phyloP scores from a whole-genome alignment of 92 coral and sea anemone genomes.

The Parazoanthus darwini region DNA sequence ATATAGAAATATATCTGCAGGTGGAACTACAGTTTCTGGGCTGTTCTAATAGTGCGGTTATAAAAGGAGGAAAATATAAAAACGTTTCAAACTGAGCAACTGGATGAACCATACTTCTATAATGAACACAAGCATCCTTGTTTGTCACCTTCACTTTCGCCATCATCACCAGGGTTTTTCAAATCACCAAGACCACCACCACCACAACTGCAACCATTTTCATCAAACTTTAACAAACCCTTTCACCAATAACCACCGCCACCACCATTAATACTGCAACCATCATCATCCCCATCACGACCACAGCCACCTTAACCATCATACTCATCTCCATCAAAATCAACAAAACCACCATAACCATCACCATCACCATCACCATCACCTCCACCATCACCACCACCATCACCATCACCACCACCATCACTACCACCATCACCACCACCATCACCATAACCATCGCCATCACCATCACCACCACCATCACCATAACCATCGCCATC shows the following conservation, averaged over 20 bases:
- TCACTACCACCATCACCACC: no score
- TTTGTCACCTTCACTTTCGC: neutral
- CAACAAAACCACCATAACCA: neutral
- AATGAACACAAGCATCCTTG: no score
- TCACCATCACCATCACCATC: neutral
- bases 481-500: no score
- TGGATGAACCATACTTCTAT: no score
- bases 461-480: no score
- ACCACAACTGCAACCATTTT: neutral
- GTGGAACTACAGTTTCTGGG: no score
- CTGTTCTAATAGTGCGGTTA: no score
- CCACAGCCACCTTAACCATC: neutral
- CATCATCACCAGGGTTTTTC: neutral
- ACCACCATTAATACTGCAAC: neutral
- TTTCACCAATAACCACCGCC: neutral
- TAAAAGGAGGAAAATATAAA: no score
- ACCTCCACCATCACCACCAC: neutral
- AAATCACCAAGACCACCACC: neutral
- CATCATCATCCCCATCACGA: neutral
- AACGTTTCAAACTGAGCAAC: no score
- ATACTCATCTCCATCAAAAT: neutral
- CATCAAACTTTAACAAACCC: neutral
- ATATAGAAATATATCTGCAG: no score
- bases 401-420: neutral
- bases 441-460: neutral